Percentiles rank a stretch among this genome's conserved stretches.
These are phyloP conservation scores for Nephila pilipes DNA, from an alignment of 1,140 invertebrate species.

Conservation along the genomic window DNA sequence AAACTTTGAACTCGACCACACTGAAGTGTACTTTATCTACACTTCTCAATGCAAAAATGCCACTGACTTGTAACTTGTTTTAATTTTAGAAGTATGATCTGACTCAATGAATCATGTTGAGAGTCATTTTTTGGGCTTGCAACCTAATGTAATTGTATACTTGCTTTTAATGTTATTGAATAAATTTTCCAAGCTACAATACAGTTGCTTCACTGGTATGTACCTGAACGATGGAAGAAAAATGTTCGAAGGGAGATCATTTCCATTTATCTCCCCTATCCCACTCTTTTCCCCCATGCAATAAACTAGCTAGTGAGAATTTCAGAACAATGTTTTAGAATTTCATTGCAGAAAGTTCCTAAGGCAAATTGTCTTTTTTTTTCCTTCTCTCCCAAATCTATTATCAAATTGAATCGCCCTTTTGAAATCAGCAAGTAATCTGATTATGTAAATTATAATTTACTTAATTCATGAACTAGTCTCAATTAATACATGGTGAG, in stretches of 20 bases:
- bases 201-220: slow-evolving; percentile 35
- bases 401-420: background rate
- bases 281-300: slow-evolving; percentile 22
- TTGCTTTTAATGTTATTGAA: slow-evolving; percentile 40
- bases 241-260: background rate
- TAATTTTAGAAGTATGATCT: slow-evolving; percentile 29
- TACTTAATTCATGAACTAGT: slow-evolving; percentile 51
- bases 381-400: background rate
- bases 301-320: slow-evolving; percentile 11
- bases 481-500: slow-evolving; percentile 24
- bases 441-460: slow-evolving; percentile 46
- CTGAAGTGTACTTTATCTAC: slow-evolving; percentile 54
- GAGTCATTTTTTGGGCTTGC: background rate
- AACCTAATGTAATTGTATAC: background rate
- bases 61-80: slow-evolving; percentile 38
- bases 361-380: slow-evolving; percentile 13
- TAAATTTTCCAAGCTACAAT: background rate
- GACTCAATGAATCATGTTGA: background rate
- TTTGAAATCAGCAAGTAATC: background rate
- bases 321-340: slow-evolving; percentile 10
- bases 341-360: slow-evolving; percentile 51
- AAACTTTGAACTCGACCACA: slow-evolving; percentile 47
- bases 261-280: slow-evolving; percentile 1
- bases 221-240: slow-evolving; percentile 31
- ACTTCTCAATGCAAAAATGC: slow-evolving; percentile 58